phyloP scores from a whole-genome alignment of 1,140 invertebrate species.

The Campoletis sonorensis region DNA sequence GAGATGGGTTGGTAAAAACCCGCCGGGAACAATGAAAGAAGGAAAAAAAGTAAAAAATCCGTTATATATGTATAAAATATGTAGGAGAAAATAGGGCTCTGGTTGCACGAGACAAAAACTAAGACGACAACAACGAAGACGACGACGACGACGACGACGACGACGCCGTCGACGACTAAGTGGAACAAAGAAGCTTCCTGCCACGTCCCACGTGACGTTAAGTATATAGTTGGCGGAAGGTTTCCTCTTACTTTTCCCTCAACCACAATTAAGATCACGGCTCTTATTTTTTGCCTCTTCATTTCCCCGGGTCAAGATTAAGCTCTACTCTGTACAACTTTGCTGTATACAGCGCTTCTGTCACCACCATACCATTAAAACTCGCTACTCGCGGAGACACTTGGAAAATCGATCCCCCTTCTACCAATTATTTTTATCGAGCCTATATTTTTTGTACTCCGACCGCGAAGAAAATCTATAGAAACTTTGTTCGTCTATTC shows the following conservation, averaged over 20 bases:
- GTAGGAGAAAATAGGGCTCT: not conserved
- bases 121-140: not conserved
- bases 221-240: not conserved
- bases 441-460: not conserved
- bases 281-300: not conserved
- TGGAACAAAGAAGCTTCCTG: not conserved
- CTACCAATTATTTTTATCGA: not conserved
- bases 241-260: conserved; percentile 4
- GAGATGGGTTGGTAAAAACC: no score
- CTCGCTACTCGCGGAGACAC: no score
- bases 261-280: not conserved
- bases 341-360: not conserved
- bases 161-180: not conserved
- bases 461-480: not conserved
- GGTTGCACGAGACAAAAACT: not conserved
- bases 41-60: no score
- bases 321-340: not conserved
- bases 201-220: conserved; percentile 2
- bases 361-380: not conserved
- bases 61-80: not conserved
- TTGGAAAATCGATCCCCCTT: not conserved
- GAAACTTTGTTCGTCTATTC: not conserved
- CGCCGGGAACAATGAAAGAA: no score
- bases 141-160: not conserved
- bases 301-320: not conserved